Base-by-base conservation (phyloP, 2,888 invertebrate genomes). In the Amiota mariae region DNA sequence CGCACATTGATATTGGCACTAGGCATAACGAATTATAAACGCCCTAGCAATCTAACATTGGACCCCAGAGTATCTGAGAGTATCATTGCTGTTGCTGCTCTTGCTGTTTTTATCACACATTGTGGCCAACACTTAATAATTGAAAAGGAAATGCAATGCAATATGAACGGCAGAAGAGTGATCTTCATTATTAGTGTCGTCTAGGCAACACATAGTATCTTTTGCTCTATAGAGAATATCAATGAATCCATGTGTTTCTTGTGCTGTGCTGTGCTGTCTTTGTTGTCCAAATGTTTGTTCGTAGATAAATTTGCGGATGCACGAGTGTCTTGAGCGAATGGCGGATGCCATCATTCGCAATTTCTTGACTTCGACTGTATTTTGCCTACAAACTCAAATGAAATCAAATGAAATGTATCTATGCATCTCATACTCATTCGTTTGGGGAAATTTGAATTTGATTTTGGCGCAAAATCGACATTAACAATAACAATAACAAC, bases 291-390 rank as follows among this genome's bases (percentile, higher is more conserved):
- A 86, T 86, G 87, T 86, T 86, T 82, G 84, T 82, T 87, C 84
- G 87, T 87, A 85, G 15, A 36, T 54, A 68, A 84, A 82, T 87
- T 86, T 81, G 83, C 87, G 87, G 85, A 85, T 86, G 82, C 84
- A 76, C 86, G 82, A 84, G 83, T 83, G 85, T 83, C 85, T 85
- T 85, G 84, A 80, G 81, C 77, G 79, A 77, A 80, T 82, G 81
- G 87, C 87, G 85, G 87, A 87, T 87, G 86, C 85, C 84, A 85
- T 87, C 86, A 86, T 80, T 86, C 84, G 84, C 83, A 77, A 79
- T 80, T 77, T 75, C 76, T 75, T n/a, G 74, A 71, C 70, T 70
- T 63, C 48, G 36, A 36, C 36, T 36, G 36, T 36, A 6, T 36
- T 36, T 6, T 20, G 49, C 67, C 48, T 18, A 11, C 12, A 72